These are phyloP conservation scores for Charaxes varanes DNA, from an alignment of 1,140 invertebrate species.

Conservation along the genomic window DNA sequence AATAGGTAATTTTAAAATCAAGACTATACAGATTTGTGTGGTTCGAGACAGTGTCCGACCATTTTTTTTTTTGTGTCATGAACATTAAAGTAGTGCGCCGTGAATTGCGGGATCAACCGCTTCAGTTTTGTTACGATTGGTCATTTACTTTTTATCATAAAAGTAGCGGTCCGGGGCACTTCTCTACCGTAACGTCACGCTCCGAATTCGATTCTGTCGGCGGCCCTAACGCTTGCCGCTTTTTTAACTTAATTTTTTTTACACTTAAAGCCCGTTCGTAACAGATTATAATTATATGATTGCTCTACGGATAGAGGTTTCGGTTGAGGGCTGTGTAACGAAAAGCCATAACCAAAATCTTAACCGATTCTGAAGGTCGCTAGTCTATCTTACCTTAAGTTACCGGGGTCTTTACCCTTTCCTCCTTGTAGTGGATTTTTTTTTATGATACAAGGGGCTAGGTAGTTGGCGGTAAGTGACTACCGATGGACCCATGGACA, in stretches of 20 bases:
- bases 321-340: too few species aligned
- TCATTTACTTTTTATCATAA: conserved; percentile 32
- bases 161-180: conserved; percentile 22
- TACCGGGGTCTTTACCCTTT: too few species aligned
- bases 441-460: too few species aligned
- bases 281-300: too few species aligned
- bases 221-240: conserved; percentile 16
- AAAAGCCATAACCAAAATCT: too few species aligned
- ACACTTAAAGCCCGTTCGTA: too few species aligned
- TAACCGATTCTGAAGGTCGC: too few species aligned
- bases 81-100: conserved; percentile 6
- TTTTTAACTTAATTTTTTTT: conserved; percentile 12
- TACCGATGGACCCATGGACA: too few species aligned
- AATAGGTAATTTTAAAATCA: background rate
- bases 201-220: conserved; percentile 16
- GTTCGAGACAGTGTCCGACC: background rate
- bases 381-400: too few species aligned
- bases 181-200: conserved; percentile 32
- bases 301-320: too few species aligned
- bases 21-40: background rate
- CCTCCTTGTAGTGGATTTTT: too few species aligned
- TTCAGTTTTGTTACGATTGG: conserved; percentile 29
- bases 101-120: conserved; percentile 38
- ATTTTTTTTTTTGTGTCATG: background rate
- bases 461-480: too few species aligned